Evolutionary conservation across 2,888 invertebrate species (phyloP), one percentile per base, ranked within the genome.

Genomic region (Alloscopus bannaensis): DNA sequence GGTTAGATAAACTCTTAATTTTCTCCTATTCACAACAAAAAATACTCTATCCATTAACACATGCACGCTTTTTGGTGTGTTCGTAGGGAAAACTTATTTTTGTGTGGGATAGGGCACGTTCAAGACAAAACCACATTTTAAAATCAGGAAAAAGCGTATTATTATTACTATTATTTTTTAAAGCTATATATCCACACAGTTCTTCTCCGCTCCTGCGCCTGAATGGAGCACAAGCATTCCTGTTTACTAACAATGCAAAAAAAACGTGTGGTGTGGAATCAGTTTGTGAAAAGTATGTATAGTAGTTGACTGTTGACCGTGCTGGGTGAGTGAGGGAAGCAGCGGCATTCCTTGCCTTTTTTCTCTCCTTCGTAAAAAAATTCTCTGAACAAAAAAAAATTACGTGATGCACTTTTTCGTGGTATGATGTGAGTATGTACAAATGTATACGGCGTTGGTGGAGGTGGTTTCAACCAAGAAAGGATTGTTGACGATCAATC

Each of bases 71-170:
- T 45, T 18, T 45, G n/a, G n/a, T n/a, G 4, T 45, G 3, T 45
- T 8, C 36, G 8, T 6, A 24, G 40, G 42, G n/a, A 20, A 13
- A 69, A 18, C 31, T 3, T 69, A 28, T 57, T 55, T 68, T 22
- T 69, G 68, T 57, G 68, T 55, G 69, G 69, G 69, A 57, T 57
- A 26, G 69, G 59, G 69, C 59, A 69, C 69, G 59, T 28, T 40
- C 45, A 69, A 29, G 42, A 55, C 13, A 55, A 42, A 59, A 26
- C 4, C 26, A n/a, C n/a, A n/a, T n/a, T n/a, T n/a, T n/a, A n/a
- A n/a, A n/a, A n/a, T n/a, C n/a, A n/a, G n/a, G n/a, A n/a, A n/a
- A n/a, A 28, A 65, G 65, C 65, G 20, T 50, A 65, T 65, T 64
- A 42, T 65, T 31, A 50, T n/a, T 18, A 18, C 20, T 50, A n/a